Base-by-base conservation (phyloP, 2,797 vertebrate species). In the Trachops cirrhosus region DNA sequence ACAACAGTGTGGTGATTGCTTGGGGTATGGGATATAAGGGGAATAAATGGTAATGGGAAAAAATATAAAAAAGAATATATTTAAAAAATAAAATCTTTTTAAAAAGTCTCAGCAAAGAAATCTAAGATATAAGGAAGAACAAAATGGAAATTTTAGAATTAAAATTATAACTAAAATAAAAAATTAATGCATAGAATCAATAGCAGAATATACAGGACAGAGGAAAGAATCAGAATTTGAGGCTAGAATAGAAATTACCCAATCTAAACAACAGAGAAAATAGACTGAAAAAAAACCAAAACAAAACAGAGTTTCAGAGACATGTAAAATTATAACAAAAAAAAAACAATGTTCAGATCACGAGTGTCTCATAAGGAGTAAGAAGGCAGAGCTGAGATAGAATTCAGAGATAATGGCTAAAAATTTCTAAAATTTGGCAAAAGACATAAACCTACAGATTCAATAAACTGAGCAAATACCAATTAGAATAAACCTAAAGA, bases 181-280 rank as follows among this genome's bases (percentile, higher is more conserved):
- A 96, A 46, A 80, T 85, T 32, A 70, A 64, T 44, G 16, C 21
- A 46, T 71, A 91, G 16, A 52, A 12, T 92, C 9, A 82, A 57
- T 8, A 80, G 50, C 39, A 89, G 46, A 89, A 79, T 62, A 73
- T 54, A 78, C 67, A 89, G 50, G 41, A 46, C 37, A 83, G 68
- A 77, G 24, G 46, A 89, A 67, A 89, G 29, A 94, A 77, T 67
- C 39, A 34, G 64, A 91, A 93, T 75, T 59, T 68, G 52, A 88
- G 21, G 18, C 34, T 83, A 78, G 9, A 78, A 54, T 59, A 94
- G 34, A 86, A 94, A 91, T 95, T 93, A 52, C 57, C 44, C 70
- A 86, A 70, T 62, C 32, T 91, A 70, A 95, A 62, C 79, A 93
- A 75, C 21, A 80, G 34, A 93, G 59, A 87, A 96, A 92, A 86